These are phyloP conservation scores for Delichon dasypus DNA, from an alignment of 2,797 vertebrate species.

Conservation along the genomic window DNA sequence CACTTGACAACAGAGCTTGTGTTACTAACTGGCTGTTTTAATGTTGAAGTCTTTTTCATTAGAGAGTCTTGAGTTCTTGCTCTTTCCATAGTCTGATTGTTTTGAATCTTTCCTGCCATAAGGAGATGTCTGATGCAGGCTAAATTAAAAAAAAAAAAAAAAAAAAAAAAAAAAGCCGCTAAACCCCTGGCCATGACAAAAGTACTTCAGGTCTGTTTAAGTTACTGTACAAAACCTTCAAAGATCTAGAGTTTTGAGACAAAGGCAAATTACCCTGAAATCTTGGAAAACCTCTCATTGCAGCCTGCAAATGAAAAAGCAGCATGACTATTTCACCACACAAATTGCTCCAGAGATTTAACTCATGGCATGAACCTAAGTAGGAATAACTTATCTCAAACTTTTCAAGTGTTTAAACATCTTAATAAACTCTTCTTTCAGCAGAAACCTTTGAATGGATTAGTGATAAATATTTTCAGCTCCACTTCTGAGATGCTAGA, in stretches of 20 bases:
- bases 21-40: neutral
- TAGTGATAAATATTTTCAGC: neutral
- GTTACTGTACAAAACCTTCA: neutral
- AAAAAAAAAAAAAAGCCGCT: neutral
- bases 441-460: neutral
- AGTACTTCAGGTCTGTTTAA: neutral
- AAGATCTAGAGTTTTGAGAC: neutral
- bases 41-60: neutral
- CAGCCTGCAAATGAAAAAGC: neutral
- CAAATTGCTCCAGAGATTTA: neutral
- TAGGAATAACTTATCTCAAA: neutral
- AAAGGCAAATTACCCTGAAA: neutral
- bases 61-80: neutral
- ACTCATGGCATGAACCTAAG: neutral
- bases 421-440: neutral
- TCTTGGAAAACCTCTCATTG: neutral
- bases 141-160: neutral
- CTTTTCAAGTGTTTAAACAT: neutral
- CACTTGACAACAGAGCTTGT: neutral
- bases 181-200: neutral
- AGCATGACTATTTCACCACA: neutral
- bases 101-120: neutral
- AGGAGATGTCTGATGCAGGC: neutral
- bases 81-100: neutral
- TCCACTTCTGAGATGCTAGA: neutral